Evolutionary conservation across 1,140 invertebrate genomes (phyloP).

Genomic region (Drosophila funebris): DNA sequence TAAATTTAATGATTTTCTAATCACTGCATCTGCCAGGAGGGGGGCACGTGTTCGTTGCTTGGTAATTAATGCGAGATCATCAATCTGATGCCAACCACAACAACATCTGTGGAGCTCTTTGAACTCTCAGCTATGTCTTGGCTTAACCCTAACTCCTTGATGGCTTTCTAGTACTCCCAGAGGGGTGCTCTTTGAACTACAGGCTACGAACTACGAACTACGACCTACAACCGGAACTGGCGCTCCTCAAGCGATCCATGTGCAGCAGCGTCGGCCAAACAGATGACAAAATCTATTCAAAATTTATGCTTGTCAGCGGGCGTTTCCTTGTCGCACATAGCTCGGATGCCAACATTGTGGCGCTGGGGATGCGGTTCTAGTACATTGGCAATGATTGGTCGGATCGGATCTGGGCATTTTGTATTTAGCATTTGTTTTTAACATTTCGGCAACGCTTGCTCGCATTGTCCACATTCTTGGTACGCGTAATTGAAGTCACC

Average conservation of each 20-base stretch:
- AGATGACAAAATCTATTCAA: conserved; percentile 39
- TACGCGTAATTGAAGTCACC: conserved; percentile 82
- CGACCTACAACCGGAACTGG: conserved; percentile 44
- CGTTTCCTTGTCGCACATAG: conserved; percentile 52
- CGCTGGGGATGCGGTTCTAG: conserved; percentile 59
- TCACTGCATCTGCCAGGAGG: conserved; percentile 46
- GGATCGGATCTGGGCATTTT: conserved; percentile 54
- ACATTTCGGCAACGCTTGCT: conserved; percentile 58
- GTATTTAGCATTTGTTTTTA: conserved; percentile 5
- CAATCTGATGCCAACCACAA: conserved; percentile 39
- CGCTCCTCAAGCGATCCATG: not conserved
- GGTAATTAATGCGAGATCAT: conserved; percentile 70
- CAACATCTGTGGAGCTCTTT: conserved; percentile 50
- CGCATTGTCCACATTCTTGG: conserved; percentile 75
- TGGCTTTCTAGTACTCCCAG: conserved; percentile 5
- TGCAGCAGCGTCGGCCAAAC: no score
- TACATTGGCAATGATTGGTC: conserved; percentile 78
- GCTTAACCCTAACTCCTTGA: conserved; percentile 62
- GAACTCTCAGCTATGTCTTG: conserved; percentile 5
- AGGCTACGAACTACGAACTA: conserved; percentile 25
- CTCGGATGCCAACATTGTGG: conserved; percentile 45
- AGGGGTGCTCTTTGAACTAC: not conserved
- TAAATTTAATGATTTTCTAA: conserved; percentile 83
- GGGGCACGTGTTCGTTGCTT: conserved; percentile 61
- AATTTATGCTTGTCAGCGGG: conserved; percentile 76